A percentile compares a stretch with the other conserved stretches of the same genome.
Evolutionary conservation across 2,888 invertebrate genomes (phyloP).

Genomic region (Cephus sareptanus): DNA sequence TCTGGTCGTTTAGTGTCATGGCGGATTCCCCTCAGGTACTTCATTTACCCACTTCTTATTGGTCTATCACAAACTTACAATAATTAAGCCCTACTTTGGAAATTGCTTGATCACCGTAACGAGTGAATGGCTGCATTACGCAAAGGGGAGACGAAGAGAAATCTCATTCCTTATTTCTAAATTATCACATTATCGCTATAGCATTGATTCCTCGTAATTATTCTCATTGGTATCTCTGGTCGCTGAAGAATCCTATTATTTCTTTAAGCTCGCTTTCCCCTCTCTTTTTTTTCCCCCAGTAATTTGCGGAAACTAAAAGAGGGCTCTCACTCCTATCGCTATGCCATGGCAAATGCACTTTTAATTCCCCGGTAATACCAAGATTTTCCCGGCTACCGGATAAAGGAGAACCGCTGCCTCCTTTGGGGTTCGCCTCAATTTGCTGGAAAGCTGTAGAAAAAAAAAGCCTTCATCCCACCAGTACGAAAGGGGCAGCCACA

Average conservation of each 20-base stretch:
- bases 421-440: neutral
- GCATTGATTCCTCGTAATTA: neutral
- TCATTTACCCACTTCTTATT: neutral
- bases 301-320: neutral
- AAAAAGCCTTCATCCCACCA: neutral
- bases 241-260: neutral
- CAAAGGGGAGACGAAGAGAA: neutral
- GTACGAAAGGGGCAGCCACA: neutral
- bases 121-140: neutral
- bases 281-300: neutral
- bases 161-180: neutral
- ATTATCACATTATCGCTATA: neutral
- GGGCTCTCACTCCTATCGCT: neutral
- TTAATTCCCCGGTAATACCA: neutral
- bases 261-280: neutral
- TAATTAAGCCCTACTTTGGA: neutral
- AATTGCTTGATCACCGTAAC: neutral
- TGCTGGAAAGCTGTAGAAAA: neutral
- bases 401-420: neutral
- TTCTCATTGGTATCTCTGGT: neutral
- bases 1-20: neutral
- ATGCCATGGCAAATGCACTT: neutral
- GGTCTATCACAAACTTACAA: neutral
- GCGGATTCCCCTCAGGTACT: neutral
- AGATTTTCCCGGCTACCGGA: neutral